Base-by-base conservation (phyloP, 2,888 invertebrate genomes). In the Drosophila merina region DNA sequence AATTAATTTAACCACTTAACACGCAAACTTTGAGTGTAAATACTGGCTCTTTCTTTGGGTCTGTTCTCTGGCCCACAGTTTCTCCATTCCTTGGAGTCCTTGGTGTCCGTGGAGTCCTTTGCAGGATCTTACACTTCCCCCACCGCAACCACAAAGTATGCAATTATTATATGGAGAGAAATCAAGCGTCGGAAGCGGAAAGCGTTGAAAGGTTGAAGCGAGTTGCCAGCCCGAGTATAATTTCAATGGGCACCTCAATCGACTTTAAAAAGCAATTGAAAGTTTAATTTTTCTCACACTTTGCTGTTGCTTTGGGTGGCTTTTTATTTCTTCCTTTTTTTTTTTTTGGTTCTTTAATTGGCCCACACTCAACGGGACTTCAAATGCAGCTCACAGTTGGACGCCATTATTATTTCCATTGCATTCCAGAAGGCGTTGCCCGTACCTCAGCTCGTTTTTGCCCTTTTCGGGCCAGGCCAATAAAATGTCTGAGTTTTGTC, bases 1-100 rank as follows among this genome's bases (percentile, higher is more conserved):
- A 86, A 83, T 87, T 83, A 87, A 83, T 87, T 83, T 79, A 72
- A 70, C 85, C 83, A 87, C 83, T 83, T 85, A 84, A 84, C 87
- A 86, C 83, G 82, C 82, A 84, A 83, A 83, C 83, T 86, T 87
- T 73, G 70, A 72, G 79, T 69, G 87, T 77, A 87, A 83, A 83
- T 81, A 84, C 87, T 83, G 75, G 85, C 44, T 58, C 28, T 51
- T 40, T 28, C 4, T n/a, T 12, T 20, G 9, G 4, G 4, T 4
- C n/a, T 28, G 20, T 20, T 20, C 20, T 28, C 28, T 28, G 4
- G 28, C 28, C 28, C 28, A 28, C 28, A 6, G 28, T 38, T 31
- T 42, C 20, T 10, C 26, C 36, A 25, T 52, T 44, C 51, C 48
- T 40, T 59, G 4, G 7, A 42, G 10, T 55, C 9, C 55, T 8